Conservation (phyloP, 2,113 vertebrate genomes). For the Eulemur rufifrons region DNA sequence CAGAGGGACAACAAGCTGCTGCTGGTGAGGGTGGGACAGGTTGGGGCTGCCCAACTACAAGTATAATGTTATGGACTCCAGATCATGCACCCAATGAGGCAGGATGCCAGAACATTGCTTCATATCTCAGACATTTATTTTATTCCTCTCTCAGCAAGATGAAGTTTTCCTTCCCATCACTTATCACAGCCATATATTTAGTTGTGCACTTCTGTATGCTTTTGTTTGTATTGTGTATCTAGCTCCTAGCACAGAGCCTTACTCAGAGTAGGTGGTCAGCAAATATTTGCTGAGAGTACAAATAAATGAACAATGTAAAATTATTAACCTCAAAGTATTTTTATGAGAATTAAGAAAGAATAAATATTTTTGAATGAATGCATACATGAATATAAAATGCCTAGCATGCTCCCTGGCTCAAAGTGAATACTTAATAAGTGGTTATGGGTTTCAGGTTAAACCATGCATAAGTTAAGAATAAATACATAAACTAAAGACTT, state of each 20-base stretch:
- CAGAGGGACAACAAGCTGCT: too few relatives aligned
- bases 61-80: not conserved
- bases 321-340: not conserved
- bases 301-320: not conserved
- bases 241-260: not conserved
- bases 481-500: not conserved
- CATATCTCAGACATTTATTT: not conserved
- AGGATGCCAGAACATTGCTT: not conserved
- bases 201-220: not conserved
- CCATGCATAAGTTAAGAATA: not conserved
- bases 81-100: not conserved
- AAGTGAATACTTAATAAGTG: not conserved
- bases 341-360: not conserved
- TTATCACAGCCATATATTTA: not conserved
- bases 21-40: not conserved
- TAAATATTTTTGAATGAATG: not conserved
- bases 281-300: not conserved
- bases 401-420: not conserved
- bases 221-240: not conserved
- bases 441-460: not conserved
- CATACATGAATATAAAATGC: not conserved
- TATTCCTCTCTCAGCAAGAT: constrained; percentile 1
- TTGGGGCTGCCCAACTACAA: not conserved
- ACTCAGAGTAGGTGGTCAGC: not conserved
- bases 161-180: not conserved